Evolutionary conservation across 1,140 invertebrate genomes (phyloP).

Genomic region (Phortica variegata): DNA sequence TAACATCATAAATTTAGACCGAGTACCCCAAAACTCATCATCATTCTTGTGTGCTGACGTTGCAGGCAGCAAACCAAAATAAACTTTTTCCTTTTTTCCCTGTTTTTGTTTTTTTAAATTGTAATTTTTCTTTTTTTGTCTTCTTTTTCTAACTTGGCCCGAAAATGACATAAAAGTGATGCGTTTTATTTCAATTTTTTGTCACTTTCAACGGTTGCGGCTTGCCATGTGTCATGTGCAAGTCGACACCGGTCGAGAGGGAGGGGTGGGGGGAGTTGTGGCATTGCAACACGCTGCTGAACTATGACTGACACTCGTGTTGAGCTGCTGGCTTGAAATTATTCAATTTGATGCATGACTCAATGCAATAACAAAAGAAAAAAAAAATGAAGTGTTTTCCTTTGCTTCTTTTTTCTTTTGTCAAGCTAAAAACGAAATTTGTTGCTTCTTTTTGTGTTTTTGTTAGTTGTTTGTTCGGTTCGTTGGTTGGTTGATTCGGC

Average conservation of each 20-base stretch:
- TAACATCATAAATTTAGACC: neutral
- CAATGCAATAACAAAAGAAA: neutral
- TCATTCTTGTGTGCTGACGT: no score
- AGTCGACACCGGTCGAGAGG: no score
- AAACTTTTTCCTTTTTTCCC: conserved; percentile 22
- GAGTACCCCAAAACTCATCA: neutral
- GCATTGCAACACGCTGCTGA: conserved; percentile 18
- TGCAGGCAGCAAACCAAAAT: neutral
- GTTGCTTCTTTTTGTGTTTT: conserved; percentile 6
- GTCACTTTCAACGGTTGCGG: conserved; percentile 20
- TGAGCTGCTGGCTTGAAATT: conserved; percentile 8
- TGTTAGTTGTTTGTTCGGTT: no score
- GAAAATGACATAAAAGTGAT: conserved; percentile 35
- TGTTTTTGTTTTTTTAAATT: conserved; percentile 38
- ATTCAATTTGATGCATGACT: conserved; percentile 41
- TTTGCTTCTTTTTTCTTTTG: neutral
- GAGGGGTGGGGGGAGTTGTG: conserved; percentile 34
- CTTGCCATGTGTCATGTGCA: conserved; percentile 34
- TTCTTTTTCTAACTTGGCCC: neutral
- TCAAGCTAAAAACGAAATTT: conserved; percentile 1
- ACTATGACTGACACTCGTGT: conserved; percentile 2
- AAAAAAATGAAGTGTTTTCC: neutral
- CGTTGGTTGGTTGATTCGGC: no score
- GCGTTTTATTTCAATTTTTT: conserved; percentile 19
- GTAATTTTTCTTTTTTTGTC: conserved; percentile 4